These are phyloP conservation scores for Leptopterna dolabrata DNA, from an alignment of 2,888 invertebrate species.

Conservation along the genomic window DNA sequence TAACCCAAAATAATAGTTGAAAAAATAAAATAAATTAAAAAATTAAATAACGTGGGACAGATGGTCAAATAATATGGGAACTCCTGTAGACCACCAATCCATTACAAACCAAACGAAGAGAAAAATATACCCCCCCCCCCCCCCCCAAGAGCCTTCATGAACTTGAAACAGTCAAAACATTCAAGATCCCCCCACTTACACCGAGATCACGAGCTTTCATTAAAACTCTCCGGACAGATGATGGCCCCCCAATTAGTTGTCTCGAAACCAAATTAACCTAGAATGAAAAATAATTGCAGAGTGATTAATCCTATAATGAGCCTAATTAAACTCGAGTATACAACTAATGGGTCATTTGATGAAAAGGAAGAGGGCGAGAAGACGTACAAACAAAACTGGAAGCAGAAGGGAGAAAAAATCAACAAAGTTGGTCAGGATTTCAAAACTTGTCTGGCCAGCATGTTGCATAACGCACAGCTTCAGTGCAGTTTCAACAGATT, in stretches of 20 bases:
- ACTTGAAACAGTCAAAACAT: not conserved
- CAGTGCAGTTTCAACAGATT: too few species aligned
- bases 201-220: not conserved
- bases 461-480: too few species aligned
- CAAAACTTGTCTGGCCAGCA: too few species aligned
- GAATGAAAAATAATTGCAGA: constrained; percentile 25
- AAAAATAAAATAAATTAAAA: too few species aligned
- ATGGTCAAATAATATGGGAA: too few species aligned
- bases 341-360: constrained; percentile 4
- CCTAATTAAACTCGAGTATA: constrained; percentile 4
- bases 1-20: too few species aligned
- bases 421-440: too few species aligned
- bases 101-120: too few species aligned
- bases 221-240: not conserved
- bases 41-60: too few species aligned
- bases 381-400: not conserved
- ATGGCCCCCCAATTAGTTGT: constrained; percentile 16
- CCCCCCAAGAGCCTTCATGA: not conserved
- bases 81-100: too few species aligned
- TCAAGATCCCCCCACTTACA: not conserved
- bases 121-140: not conserved
- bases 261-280: constrained; percentile 30
- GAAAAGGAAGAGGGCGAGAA: not conserved
- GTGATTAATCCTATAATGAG: constrained; percentile 2
- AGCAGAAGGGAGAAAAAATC: too few species aligned